A percentile compares a stretch with the other conserved stretches of the same genome.
Conservation (phyloP, 1,140 invertebrate genomes). For the Rhagoletis zephyria region DNA sequence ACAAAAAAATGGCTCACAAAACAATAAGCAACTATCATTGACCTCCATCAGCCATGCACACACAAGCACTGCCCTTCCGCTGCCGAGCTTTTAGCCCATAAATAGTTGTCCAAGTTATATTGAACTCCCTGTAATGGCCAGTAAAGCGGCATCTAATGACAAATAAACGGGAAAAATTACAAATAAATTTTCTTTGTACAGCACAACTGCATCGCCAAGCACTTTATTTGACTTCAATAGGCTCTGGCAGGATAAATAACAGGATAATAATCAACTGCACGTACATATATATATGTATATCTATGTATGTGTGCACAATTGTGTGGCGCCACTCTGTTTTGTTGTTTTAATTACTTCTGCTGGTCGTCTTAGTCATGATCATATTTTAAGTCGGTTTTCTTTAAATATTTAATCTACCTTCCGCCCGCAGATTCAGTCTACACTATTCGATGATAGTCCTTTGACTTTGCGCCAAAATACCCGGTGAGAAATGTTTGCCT, state of each 20-base stretch:
- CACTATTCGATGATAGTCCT: not conserved
- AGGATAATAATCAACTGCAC: constrained; percentile 37
- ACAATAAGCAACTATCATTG: not conserved
- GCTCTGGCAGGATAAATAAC: constrained; percentile 6
- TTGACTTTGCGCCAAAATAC: not conserved
- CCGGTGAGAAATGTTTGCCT: too few relatives aligned
- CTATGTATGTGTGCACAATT: not conserved
- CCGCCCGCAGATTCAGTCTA: not conserved
- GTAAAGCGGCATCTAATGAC: constrained; percentile 30
- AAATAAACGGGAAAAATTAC: constrained; percentile 16
- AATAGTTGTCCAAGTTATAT: constrained; percentile 28
- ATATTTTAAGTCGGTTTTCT: constrained; percentile 16
- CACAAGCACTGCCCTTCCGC: not conserved
- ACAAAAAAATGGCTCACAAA: not conserved
- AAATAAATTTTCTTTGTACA: constrained; percentile 7
- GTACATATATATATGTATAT: not conserved
- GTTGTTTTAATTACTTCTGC: constrained; percentile 36
- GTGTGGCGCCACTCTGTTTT: not conserved
- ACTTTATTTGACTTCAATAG: constrained; percentile 17
- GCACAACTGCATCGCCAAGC: not conserved
- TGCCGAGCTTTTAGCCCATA: constrained; percentile 13
- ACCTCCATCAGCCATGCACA: not conserved
- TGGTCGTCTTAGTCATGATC: not conserved
- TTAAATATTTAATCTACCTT: not conserved
- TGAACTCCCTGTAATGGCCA: constrained; percentile 40